Evolutionary conservation across 2,113 vertebrate genomes (phyloP), one percentile per base, ranked within the genome.

Genomic region (Henicopernis longicauda): DNA sequence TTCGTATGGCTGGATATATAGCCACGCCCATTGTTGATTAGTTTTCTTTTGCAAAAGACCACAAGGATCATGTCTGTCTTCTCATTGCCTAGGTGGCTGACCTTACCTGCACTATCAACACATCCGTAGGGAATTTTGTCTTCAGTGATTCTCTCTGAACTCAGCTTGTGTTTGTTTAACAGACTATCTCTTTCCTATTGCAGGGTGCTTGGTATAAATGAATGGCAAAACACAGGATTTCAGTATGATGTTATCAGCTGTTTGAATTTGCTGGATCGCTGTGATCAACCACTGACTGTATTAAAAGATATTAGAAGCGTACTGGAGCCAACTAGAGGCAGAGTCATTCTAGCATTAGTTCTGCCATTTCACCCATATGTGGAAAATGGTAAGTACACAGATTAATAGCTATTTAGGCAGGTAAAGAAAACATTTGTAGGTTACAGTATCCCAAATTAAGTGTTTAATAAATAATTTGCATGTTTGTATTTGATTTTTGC

Each of bases 191-290:
- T 86, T 88, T 91, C 20, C 76, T 82, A 66, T 67, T 63, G 11
- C 93, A 99, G 99, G 86, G 97, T 99, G 93, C 98, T 99, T 77
- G 99, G 98, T 61, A 98, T 99, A 80, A 99, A 99, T 63, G 99
- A 99, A 89, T 99, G 99, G 99, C 99, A 99, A 89, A 97, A 98
- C 40, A 98, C 98, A 7, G 99, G 99, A 31, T 99, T 99, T 97
- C 98, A 99, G 87, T 99, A 99, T 65, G 99, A 99, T 52, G 97
- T 99, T 87, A 99, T 99, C 98, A 99, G 99, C 98, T 99, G 99
- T 96, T 98, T 99, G 97, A 99, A 99, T 97, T 97, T 99, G 96
- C 97, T 99, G 94, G 99, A 99, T 96, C 99, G 99, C 80, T 99
- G 99, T 87, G 99, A 99, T 45, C 98, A 99, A 62, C 99, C 99